Evolutionary conservation across 1,140 invertebrate genomes (phyloP).

Genomic region (Vanessa atalanta): DNA sequence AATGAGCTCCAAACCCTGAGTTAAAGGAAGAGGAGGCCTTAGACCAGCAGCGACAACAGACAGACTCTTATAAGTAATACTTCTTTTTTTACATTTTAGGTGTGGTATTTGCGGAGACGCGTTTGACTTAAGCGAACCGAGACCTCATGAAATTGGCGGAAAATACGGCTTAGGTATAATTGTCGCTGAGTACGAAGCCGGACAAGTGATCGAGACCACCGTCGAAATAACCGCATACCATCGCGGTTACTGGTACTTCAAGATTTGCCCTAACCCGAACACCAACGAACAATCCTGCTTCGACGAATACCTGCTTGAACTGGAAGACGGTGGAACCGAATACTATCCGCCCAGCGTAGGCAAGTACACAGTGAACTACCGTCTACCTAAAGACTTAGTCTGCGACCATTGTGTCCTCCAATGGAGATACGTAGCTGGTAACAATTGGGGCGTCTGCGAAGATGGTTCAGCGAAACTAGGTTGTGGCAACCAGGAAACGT

Average conservation of each 20-base stretch:
- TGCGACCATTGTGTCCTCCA: constrained; percentile 91
- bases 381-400: constrained; percentile 83
- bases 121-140: constrained; percentile 85
- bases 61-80: not conserved
- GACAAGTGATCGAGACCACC: constrained; percentile 84
- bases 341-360: constrained; percentile 88
- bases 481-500: constrained; percentile 93
- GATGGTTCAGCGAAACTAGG: constrained; percentile 85
- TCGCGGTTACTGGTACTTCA: constrained; percentile 93
- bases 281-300: constrained; percentile 87
- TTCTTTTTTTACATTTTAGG: constrained; percentile 35
- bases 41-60: no score
- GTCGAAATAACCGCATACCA: constrained; percentile 90
- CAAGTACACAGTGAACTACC: constrained; percentile 86
- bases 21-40: no score
- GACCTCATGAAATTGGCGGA: constrained; percentile 91
- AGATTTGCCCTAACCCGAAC: constrained; percentile 84
- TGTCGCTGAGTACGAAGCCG: constrained; percentile 85
- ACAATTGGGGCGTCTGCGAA: constrained; percentile 88
- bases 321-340: constrained; percentile 75
- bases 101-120: constrained; percentile 93
- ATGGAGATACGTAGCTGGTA: constrained; percentile 90
- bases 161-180: constrained; percentile 89
- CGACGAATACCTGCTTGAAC: constrained; percentile 84
- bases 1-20: no score